These are phyloP conservation scores for Allygus modestus DNA, from an alignment of 2,888 invertebrate genomes.

Conservation along the genomic window DNA sequence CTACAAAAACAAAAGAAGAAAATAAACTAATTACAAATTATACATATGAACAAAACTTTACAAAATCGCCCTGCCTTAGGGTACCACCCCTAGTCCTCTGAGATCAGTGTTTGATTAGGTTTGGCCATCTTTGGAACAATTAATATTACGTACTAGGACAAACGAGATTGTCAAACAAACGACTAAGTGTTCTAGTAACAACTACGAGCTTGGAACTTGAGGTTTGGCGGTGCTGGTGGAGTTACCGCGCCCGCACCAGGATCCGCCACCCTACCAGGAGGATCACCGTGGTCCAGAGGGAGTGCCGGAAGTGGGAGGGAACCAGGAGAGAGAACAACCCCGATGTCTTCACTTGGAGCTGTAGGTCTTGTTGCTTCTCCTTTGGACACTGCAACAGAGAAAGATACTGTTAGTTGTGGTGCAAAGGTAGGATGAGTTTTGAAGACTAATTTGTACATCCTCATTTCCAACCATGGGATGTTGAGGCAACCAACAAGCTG, in stretches of 20 bases:
- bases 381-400: constrained; percentile 53
- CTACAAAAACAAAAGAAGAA: constrained; percentile 66
- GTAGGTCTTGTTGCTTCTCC: constrained; percentile 58
- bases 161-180: constrained; percentile 38
- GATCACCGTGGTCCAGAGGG: constrained; percentile 80
- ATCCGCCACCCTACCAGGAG: constrained; percentile 82
- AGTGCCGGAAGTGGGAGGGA: constrained; percentile 78
- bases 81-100: constrained; percentile 47
- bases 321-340: constrained; percentile 79
- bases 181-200: constrained; percentile 29
- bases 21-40: constrained; percentile 65
- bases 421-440: too few relatives aligned
- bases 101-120: constrained; percentile 67
- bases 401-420: constrained; percentile 34
- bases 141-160: constrained; percentile 51
- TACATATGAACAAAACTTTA: constrained; percentile 63
- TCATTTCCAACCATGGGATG: too few relatives aligned
- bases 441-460: too few relatives aligned
- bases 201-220: constrained; percentile 50
- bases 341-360: constrained; percentile 72
- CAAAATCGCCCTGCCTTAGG: background rate
- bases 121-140: constrained; percentile 67
- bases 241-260: constrained; percentile 78
- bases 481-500: too few relatives aligned
- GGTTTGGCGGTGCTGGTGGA: constrained; percentile 20